Conservation (phyloP, 2,113 vertebrate genomes). For the Peromyscus polionotus region DNA sequence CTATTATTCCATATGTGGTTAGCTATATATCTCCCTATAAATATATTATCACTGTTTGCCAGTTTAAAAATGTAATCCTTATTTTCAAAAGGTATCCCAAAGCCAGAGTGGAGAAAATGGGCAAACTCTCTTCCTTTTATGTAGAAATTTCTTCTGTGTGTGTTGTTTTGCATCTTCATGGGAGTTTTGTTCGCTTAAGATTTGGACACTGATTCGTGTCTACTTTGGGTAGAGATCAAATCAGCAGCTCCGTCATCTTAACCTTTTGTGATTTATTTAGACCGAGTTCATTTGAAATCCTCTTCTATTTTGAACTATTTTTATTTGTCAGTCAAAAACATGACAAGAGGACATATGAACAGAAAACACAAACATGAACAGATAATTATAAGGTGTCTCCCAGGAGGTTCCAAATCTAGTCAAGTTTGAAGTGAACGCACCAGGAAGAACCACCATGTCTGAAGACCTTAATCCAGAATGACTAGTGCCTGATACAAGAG, state of each 20-base stretch:
- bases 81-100: slow-evolving; percentile 9
- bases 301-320: not conserved
- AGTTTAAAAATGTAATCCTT: not conserved
- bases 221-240: not conserved
- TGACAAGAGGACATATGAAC: not conserved
- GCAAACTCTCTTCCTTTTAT: not conserved
- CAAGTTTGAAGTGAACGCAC: not conserved
- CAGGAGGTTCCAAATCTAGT: not conserved
- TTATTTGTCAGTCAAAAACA: not conserved
- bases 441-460: not conserved
- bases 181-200: not conserved
- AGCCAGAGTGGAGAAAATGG: not conserved
- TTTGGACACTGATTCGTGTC: not conserved
- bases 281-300: not conserved
- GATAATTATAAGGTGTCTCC: not conserved
- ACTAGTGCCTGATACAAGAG: not conserved
- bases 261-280: not conserved
- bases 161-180: not conserved
- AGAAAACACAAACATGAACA: not conserved
- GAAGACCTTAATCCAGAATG: not conserved
- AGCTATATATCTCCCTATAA: not conserved
- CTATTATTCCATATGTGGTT: not conserved
- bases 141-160: not conserved
- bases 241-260: not conserved
- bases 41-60: not conserved